Base-by-base conservation (phyloP, 2,113 vertebrate species). In the Grammomys dolichurus region DNA sequence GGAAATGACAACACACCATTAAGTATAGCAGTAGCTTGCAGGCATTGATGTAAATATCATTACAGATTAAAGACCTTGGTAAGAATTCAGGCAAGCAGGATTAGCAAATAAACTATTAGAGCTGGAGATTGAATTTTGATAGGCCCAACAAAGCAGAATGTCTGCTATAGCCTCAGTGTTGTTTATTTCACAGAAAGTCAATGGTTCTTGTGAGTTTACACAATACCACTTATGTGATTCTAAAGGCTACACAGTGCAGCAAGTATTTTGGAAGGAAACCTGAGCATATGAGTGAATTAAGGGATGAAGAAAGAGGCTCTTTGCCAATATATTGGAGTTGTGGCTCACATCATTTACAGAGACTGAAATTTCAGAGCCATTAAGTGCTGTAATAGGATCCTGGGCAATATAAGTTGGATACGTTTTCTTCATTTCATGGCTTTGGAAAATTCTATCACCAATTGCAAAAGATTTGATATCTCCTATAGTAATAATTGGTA, bases 1-100 rank as follows among this genome's bases (percentile, higher is more conserved):
- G 96, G 93, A 95, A 97, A 97, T 97, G 96, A 98, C 95, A 97
- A 96, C 95, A 97, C 93, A 93, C 80, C 97, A 97, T 98, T 98
- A 97, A 96, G 97, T 95, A 95, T 85, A 96, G 95, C 84, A 97
- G 87, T 96, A 31, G 90, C 96, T 98, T 93, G 94, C 0, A 0
- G 96, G 93, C 94, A 97, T 75, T 85, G 94, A 96, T 97, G 97
- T 96, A 97, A 98, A 97, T 98, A 97, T 97, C 97, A 97, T 93
- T 97, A 97, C 89, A 95, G 97, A 98, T 97, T 98, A 97, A 97
- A 97, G 95, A 90, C 94, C 91, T 97, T 65, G 91, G 78, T 40
- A 97, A 97, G 90, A 95, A 96, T 97, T 96, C 93, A 97, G 89
- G 91, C 93, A 94, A 96, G 82, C 90, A 93, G 58, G 93, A 97